Base-by-base conservation (phyloP, 2,113 vertebrate genomes). In the Petrocephalus microphthalmus region DNA sequence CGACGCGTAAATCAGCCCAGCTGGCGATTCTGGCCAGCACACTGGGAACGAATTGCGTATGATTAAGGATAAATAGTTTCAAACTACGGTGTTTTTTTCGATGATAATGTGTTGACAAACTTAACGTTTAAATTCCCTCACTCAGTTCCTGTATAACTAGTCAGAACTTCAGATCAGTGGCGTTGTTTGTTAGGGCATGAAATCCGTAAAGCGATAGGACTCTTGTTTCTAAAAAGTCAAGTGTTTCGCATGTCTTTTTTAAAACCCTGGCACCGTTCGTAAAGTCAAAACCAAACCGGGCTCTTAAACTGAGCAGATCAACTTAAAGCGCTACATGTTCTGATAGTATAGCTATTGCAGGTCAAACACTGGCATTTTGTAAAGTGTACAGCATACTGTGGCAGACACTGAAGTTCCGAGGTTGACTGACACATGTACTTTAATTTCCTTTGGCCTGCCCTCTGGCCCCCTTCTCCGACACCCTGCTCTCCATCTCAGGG, bases 401-500 rank as follows among this genome's bases (percentile, higher is more conserved):
- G 5, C 67, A 74, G 25, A 71, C 33, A 71, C 33, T 37, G 10
- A 74, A 15, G 29, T 78, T 17, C 5, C 4, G 67, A 42, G 33
- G 17, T 11, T 19, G 29, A 42, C 71, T 74, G 29, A 78, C 71
- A 33, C 29, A 37, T 25, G 11, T 42, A 7, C 5, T 42, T 15
- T 78, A 19, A n/a, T 33, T 85, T 85, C 29, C 25, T 37, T 85
- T 56, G 15, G n/a, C 6, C 51, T 29, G 51, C 17, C 13, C 2
- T 42, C 33, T 74, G 1, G 5, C 15, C 71, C 7, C 33, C 17
- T 17, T 42, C 33, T 53, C 25, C 89, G 86, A 87, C 90, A 88
- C 90, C 82, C 90, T 84, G 64, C 25, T 42, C 7, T 29, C 49
- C 51, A 17, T 53, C 67, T 52, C 37, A 83, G 90, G 88, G 88